These are phyloP conservation scores for Epinotia ramella DNA, from an alignment of 2,888 invertebrate species.

Conservation along the genomic window DNA sequence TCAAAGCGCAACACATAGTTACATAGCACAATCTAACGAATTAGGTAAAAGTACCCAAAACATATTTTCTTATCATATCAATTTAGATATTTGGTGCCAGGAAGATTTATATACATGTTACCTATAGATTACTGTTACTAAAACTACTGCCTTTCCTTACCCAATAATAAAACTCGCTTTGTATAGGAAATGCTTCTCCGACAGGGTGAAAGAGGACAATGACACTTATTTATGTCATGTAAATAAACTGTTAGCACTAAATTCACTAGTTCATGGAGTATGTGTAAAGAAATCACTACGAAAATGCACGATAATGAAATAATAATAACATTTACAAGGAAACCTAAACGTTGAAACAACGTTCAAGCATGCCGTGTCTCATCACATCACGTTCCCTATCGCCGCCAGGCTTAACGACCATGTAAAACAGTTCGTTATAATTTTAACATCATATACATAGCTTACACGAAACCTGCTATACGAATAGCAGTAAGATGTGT, in stretches of 20 bases:
- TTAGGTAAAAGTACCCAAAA: background rate
- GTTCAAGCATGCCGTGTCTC: constrained; percentile 32
- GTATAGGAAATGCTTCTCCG: background rate
- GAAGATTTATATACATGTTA: background rate
- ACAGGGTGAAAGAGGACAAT: constrained; percentile 60
- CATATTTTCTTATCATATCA: background rate
- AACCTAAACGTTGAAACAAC: background rate
- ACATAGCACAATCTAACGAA: background rate
- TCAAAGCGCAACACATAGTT: background rate
- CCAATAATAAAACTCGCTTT: background rate
- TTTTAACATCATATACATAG: background rate
- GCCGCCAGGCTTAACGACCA: background rate
- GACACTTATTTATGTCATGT: constrained; percentile 66
- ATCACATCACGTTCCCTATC: constrained; percentile 6
- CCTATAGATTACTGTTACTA: background rate
- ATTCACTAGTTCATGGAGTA: background rate
- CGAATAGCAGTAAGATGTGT: background rate
- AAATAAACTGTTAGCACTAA: constrained; percentile 55
- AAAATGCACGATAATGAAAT: background rate
- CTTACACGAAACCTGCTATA: background rate
- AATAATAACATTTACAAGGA: constrained; percentile 2
- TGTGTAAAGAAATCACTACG: background rate
- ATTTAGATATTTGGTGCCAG: background rate
- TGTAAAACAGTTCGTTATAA: background rate
- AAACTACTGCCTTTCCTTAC: background rate